Evolutionary conservation across 2,113 vertebrate genomes (phyloP), one percentile per base, ranked within the genome.

Genomic region (Anoplopoma fimbria): DNA sequence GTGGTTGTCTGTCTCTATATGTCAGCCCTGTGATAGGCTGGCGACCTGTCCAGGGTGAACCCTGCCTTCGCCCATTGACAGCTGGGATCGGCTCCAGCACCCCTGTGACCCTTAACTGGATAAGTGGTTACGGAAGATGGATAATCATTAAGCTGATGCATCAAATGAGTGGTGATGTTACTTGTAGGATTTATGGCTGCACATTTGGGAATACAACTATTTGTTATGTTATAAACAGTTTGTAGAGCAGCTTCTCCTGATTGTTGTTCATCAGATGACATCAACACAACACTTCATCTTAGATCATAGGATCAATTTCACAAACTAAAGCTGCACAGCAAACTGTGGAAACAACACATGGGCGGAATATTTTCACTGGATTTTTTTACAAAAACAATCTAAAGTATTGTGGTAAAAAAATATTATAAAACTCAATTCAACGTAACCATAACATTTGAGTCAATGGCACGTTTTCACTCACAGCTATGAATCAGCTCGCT

Each of bases 401-500:
- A 53, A 53, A n/a, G 4, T 0, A 6, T 0, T 36, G 64, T 21
- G 3, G 25, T n/a, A 0, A 4, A 33, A 40, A 17, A 0, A 10
- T 3, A 8, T 15, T 1, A 8, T 6, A 1, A 13, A 9, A 77
- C 2, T 8, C 17, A 47, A 45, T 23, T 67, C 15, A 45, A 3
- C 7, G 1, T 9, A 5, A 19, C 19, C 0, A 1, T 21, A 12
- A 64, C 7, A 14, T 64, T 42, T 42, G 0, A 29, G 13, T 19
- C 0, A 25, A 51, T 2, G 4, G 1, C 29, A 63, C 13, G 5
- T 23, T 6, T 9, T 23, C 47, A 57, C 47, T 69, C 62, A 31
- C 6, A 73, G 25, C 80, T 87, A 89, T 83, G 87, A 93, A 91
- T 91, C 87, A 88, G 82, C 87, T 86, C 62, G 58, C 55, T 81